Conservation (phyloP, 64 coral and sea anemone genomes). For the Porites australiensis region DNA sequence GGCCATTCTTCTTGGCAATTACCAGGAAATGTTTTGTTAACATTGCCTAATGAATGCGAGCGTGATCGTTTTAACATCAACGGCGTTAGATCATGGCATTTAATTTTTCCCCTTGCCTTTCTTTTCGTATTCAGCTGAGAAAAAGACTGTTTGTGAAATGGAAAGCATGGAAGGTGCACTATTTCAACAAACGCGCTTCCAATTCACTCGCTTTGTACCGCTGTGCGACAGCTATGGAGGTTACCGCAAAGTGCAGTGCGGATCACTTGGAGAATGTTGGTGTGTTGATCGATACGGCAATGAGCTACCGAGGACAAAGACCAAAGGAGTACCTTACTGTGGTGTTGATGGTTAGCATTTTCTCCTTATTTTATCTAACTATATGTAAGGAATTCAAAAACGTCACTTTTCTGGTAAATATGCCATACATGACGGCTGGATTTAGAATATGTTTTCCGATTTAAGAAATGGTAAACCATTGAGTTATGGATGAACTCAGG, state of each 20-base stretch:
- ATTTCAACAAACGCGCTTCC: background rate
- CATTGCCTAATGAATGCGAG: too few relatives aligned
- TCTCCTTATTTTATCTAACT: background rate
- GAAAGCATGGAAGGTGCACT: conserved; percentile 60
- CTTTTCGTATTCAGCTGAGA: background rate
- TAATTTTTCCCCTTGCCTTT: background rate
- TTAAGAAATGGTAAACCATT: too few relatives aligned
- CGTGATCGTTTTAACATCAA: too few relatives aligned
- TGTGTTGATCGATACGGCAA: conserved; percentile 82
- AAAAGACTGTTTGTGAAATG: conserved; percentile 62
- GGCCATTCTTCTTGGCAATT: too few relatives aligned
- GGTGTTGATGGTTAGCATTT: conserved; percentile 39
- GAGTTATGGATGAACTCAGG: too few relatives aligned
- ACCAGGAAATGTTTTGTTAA: too few relatives aligned
- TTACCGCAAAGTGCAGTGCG: conserved; percentile 63
- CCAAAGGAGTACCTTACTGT: conserved; percentile 52
- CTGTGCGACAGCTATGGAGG: conserved; percentile 52
- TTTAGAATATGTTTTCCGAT: too few relatives aligned
- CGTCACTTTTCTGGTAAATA: too few relatives aligned
- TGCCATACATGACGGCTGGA: too few relatives aligned
- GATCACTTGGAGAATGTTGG: conserved; percentile 69
- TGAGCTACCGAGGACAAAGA: conserved; percentile 71
- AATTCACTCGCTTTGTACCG: conserved; percentile 55
- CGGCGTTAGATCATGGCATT: background rate
- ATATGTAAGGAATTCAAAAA: too few relatives aligned